Evolutionary conservation across 2,888 invertebrate species (phyloP), one percentile per base, ranked within the genome.

Genomic region (Galerucella pusilla): DNA sequence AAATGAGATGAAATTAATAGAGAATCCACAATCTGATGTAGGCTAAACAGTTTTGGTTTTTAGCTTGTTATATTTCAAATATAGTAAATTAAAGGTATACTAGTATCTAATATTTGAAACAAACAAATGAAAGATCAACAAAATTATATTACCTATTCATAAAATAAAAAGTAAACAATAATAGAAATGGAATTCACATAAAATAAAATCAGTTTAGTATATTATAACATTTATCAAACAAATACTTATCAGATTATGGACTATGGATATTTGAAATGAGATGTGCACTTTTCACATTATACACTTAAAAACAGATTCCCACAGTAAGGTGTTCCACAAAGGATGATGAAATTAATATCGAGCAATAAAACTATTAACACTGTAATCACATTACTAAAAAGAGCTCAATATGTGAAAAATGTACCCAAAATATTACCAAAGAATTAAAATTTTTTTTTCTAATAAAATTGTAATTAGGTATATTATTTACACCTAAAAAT

Each of bases 191-290:
- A 35, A 28, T 35, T 12, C 28, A 14, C 12, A 14, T 63, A 46
- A 46, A 46, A 46, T 46, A 25, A 65, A 65, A 65, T 65, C 60
- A 35, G 12, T 64, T 64, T 64, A 16, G 46, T 65, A 64, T 16
- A 28, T 25, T 61, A 61, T 61, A 10, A 60, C 9, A 20, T 20
- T 59, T 68, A 64, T 28, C 14, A 20, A 71, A 12, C 1, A n/a
- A 42, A 65, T 71, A 65, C 65, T 71, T 71, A 71, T 71, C 71
- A 71, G 71, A 65, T 60, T 71, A 71, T 71, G 71, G 65, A 71
- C 71, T 42, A 71, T 63, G 54, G 28, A n/a, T 67, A 54, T 54
- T 68, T 68, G 10, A 57, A 54, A 35, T 28, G 42, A 45, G 20
- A 68, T 69, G 69, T 69, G 61, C 69, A 69, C 69, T 69, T 60